phyloP scores from a whole-genome alignment of 2,888 invertebrate genomes.

The Tineola bisselliella region DNA sequence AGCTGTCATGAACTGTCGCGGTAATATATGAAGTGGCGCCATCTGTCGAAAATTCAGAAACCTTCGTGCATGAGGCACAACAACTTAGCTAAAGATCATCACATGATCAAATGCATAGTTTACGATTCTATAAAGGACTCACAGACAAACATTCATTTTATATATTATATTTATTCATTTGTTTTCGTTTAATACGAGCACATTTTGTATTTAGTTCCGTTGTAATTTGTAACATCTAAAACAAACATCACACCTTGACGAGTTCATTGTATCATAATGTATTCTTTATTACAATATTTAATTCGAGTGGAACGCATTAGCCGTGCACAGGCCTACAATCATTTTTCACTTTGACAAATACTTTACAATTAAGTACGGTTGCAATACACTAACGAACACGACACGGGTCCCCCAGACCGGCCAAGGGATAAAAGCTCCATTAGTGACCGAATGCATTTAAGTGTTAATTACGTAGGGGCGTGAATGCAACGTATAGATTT shows the following conservation, averaged over 20 bases:
- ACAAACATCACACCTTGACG: background rate
- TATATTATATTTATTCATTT: too few species aligned
- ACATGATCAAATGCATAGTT: too few species aligned
- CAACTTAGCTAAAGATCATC: too few species aligned
- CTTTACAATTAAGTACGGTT: constrained; percentile 8
- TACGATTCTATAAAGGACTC: too few species aligned
- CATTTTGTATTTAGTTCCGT: background rate
- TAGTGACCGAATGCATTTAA: constrained; percentile 44
- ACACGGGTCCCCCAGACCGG: constrained; percentile 11
- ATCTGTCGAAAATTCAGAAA: too few species aligned
- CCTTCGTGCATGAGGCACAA: too few species aligned
- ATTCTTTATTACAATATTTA: constrained; percentile 1
- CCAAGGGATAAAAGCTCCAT: constrained; percentile 32
- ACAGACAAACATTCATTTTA: too few species aligned
- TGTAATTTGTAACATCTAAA: background rate
- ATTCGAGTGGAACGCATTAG: constrained; percentile 2
- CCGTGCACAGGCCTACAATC: background rate
- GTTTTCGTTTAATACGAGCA: too few species aligned
- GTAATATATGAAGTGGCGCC: too few species aligned
- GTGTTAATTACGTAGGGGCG: constrained; percentile 11
- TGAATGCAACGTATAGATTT: constrained; percentile 6
- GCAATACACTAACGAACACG: constrained; percentile 7
- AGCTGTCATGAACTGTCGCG: too few species aligned
- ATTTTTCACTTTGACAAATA: constrained; percentile 14
- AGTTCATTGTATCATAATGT: constrained; percentile 1